Evolutionary conservation across 2,888 invertebrate species (phyloP).

Genomic region (Microctonus hyperodae): DNA sequence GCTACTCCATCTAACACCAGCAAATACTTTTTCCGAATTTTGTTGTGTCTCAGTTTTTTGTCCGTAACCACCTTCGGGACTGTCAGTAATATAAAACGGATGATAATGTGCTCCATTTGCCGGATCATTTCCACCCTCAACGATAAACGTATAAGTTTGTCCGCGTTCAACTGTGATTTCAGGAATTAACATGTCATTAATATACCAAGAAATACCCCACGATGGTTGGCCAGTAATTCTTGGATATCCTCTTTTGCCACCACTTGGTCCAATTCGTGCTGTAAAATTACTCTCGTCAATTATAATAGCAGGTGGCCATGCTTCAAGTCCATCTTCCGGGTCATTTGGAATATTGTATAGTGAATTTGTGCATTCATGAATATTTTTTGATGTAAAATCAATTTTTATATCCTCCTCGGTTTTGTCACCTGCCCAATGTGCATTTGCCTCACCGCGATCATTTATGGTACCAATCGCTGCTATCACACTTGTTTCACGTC

Average conservation of each 20-base stretch:
- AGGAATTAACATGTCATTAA: constrained; percentile 89
- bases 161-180: constrained; percentile 89
- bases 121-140: constrained; percentile 85
- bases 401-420: constrained; percentile 77
- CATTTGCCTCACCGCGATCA: constrained; percentile 80
- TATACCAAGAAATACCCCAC: constrained; percentile 93
- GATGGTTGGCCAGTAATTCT: constrained; percentile 80
- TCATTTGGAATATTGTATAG: constrained; percentile 71
- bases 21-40: constrained; percentile 76
- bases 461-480: constrained; percentile 89
- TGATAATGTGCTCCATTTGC: constrained; percentile 86
- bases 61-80: constrained; percentile 83
- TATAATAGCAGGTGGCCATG: constrained; percentile 76
- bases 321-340: constrained; percentile 65
- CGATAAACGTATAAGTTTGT: constrained; percentile 82
- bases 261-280: constrained; percentile 85
- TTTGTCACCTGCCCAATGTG: constrained; percentile 78
- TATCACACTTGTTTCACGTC: constrained; percentile 77
- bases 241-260: constrained; percentile 81
- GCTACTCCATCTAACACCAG: constrained; percentile 79
- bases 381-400: constrained; percentile 76
- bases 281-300: constrained; percentile 72
- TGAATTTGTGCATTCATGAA: constrained; percentile 76
- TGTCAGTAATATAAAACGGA: constrained; percentile 91
- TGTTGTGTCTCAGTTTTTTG: constrained; percentile 78